Evolutionary conservation across 2,888 invertebrate species (phyloP).

Genomic region (Sminthurinus aureus): DNA sequence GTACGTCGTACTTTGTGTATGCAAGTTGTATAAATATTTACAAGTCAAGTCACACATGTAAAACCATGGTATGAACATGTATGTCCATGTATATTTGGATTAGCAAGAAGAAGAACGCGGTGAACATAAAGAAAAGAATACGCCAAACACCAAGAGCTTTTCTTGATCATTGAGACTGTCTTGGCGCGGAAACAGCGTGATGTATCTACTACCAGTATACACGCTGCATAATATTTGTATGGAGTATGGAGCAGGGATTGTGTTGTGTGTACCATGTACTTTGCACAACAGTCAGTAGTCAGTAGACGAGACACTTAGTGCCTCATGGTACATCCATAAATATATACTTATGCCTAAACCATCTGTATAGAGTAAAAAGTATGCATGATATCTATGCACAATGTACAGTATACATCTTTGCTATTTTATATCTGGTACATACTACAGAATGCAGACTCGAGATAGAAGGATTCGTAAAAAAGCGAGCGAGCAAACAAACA

Average conservation of each 20-base stretch:
- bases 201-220: constrained; percentile 6
- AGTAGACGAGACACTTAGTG: not conserved
- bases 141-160: not conserved
- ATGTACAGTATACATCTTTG: no score
- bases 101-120: not conserved
- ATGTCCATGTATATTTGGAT: not conserved
- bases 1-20: no score
- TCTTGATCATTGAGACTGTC: constrained; percentile 20
- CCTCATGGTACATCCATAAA: not conserved
- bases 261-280: no score
- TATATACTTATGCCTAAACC: not conserved
- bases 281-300: no score
- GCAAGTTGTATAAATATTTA: no score
- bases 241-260: no score
- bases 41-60: no score
- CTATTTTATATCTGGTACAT: no score
- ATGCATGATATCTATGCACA: no score
- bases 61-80: not conserved
- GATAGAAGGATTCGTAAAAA: not conserved
- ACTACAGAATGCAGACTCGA: not conserved
- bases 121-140: not conserved
- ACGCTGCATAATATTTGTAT: not conserved
- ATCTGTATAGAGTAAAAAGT: not conserved
- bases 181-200: constrained; percentile 23
- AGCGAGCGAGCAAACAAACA: no score